Base-by-base conservation (phyloP, 2,888 invertebrate species). In the Eudemis profundana region DNA sequence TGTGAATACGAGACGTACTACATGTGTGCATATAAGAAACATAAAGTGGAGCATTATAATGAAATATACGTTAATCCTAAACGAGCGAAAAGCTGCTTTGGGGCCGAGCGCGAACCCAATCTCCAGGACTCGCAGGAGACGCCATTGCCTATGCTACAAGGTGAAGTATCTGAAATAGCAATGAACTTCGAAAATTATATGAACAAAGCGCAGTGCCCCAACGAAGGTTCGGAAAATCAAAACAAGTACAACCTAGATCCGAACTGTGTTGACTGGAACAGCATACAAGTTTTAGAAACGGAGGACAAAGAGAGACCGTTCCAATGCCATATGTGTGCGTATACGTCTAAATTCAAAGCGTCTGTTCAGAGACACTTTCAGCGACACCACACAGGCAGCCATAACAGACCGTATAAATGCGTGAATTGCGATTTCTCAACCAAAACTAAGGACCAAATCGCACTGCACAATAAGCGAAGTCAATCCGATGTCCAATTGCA, bases 381-480 rank as follows among this genome's bases (percentile, higher is more conserved):
- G 67, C 68, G 89, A 2, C 84, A 81, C 17, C 89, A 90, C 67
- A 87, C 87, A 0, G 83, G 82, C 0, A 70, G 65, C 0, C 70
- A 82, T 0, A 80, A 79, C 15, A 68, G 82, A 2, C 89, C 89
- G 0, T 90, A 83, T 62, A 84, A 84, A 61, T 90, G 89, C 49
- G 59, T 78, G 0, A 85, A 87, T 46, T 90, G 89, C 51, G 85
- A 85, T 23, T 89, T 88, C 40, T 79, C 84, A 0, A 87, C 89
- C 0, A 89, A 89, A 75, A 89, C 89, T 0, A 86, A 86, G 70
- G 89, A 90, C 12, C 85, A 87, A 42, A 86, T 89, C 4, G 71
- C 83, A 0, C 68, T 89, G 10, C 89, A 89, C 49, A 86, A 82
- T n/a, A 87, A 86, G 66, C 62, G 88, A 0, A 88, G 87, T 49